Evolutionary conservation across 2,113 vertebrate genomes (phyloP).

Genomic region (Epinephelus moara): DNA sequence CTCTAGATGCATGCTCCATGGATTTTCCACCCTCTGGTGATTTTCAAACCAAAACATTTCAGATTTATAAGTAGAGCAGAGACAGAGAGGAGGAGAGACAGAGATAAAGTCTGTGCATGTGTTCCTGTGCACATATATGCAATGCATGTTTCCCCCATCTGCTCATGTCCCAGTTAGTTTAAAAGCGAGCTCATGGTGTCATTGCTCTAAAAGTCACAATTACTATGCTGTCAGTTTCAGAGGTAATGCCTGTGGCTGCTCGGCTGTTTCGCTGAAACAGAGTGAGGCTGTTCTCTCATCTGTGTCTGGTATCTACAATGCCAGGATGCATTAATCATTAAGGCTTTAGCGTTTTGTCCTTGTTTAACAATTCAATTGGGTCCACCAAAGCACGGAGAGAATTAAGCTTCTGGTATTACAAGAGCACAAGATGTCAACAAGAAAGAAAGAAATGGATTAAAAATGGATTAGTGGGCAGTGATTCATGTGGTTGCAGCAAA

Average conservation of each 20-base stretch:
- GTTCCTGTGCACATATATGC: background rate
- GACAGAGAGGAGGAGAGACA: conserved; percentile 1
- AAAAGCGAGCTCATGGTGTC: conserved; percentile 18
- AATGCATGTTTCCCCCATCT: conserved; percentile 3
- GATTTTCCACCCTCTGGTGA: conserved; percentile 64
- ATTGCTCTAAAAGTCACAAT: conserved; percentile 39
- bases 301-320: conserved; percentile 16
- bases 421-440: conserved; percentile 38
- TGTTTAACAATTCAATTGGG: conserved; percentile 43
- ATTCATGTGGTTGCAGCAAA: conserved; percentile 2
- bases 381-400: conserved; percentile 16
- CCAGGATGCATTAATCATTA: conserved; percentile 39
- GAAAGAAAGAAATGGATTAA: conserved; percentile 48
- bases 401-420: conserved; percentile 45
- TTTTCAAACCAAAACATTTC: conserved; percentile 64
- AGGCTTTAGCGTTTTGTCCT: conserved; percentile 25
- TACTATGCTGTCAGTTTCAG: conserved; percentile 38
- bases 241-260: conserved; percentile 41
- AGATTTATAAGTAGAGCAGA: conserved; percentile 56
- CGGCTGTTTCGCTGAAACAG: conserved; percentile 19
- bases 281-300: conserved; percentile 38
- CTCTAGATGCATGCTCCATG: conserved; percentile 49
- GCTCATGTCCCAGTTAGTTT: conserved; percentile 28
- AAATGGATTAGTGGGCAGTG: conserved; percentile 35
- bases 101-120: background rate